Evolutionary conservation across 92 coral and sea anemone species (phyloP).

Genomic region (Phenganax subtilis): DNA sequence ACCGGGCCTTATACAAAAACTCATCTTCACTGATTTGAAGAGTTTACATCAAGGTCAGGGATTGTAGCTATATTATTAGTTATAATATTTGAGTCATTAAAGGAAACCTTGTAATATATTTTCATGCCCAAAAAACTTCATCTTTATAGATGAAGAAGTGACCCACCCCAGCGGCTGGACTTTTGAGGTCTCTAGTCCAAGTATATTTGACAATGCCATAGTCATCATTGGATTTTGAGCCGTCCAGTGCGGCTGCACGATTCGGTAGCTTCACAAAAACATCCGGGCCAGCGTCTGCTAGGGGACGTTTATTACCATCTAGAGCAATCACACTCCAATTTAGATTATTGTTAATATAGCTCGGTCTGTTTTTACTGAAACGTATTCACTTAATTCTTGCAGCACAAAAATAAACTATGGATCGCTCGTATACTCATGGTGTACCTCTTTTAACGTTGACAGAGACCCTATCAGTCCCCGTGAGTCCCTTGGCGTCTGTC

Average conservation of each 20-base stretch:
- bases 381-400: not conserved
- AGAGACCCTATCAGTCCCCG: constrained; percentile 76
- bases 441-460: constrained; percentile 91
- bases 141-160: not conserved
- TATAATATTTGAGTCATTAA: too few relatives aligned
- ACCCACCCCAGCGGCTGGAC: constrained; percentile 99
- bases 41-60: too few relatives aligned
- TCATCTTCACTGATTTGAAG: too few relatives aligned
- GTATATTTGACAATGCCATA: constrained; percentile 76
- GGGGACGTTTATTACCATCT: constrained; percentile 83
- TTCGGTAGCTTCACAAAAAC: constrained; percentile 88
- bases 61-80: too few relatives aligned
- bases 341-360: not conserved
- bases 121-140: not conserved
- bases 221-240: constrained; percentile 77
- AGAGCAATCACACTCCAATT: not conserved
- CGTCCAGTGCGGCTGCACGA: constrained; percentile 89
- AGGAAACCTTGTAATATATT: not conserved
- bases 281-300: constrained; percentile 88
- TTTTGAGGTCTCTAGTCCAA: constrained; percentile 87
- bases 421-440: too few relatives aligned
- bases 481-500: constrained; percentile 81
- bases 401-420: not conserved
- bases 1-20: too few relatives aligned
- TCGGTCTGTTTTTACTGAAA: not conserved